These are phyloP conservation scores for Eristalis arbustorum DNA, from an alignment of 2,888 invertebrate species.

Conservation along the genomic window DNA sequence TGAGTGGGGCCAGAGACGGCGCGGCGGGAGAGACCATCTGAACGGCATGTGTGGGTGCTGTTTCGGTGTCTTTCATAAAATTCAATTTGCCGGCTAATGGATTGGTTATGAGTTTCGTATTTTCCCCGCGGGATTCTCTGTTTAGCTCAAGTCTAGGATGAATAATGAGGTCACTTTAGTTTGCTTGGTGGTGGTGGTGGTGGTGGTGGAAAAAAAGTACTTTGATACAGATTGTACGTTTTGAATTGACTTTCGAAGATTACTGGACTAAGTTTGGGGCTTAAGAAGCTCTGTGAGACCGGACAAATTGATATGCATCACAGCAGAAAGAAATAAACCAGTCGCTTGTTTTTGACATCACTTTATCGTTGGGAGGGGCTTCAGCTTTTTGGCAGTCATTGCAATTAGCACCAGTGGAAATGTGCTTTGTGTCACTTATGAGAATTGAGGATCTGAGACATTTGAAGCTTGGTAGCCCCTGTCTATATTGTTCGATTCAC, in stretches of 20 bases:
- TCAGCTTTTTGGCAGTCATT: too few species aligned
- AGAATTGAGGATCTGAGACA: too few species aligned
- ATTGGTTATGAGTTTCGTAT: not conserved
- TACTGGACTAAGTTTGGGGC: not conserved
- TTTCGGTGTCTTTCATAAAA: not conserved
- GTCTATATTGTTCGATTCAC: too few species aligned
- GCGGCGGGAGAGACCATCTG: not conserved
- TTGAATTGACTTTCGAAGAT: not conserved
- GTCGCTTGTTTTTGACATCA: not conserved
- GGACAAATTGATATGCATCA: not conserved
- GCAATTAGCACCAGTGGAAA: too few species aligned
- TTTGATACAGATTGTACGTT: not conserved
- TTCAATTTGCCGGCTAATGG: not conserved
- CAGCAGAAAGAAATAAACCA: not conserved
- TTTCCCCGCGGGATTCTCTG: not conserved
- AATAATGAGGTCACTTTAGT: not conserved
- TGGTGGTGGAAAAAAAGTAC: not conserved
- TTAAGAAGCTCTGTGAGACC: not conserved
- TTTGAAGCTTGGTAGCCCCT: too few species aligned
- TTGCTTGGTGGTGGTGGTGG: not conserved
- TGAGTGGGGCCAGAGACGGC: not conserved
- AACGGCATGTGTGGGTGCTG: not conserved
- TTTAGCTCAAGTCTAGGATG: not conserved
- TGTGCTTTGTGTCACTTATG: too few species aligned
- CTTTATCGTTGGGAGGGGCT: not conserved